Evolutionary conservation across 2,888 invertebrate genomes (phyloP).

Genomic region (Mactromeris polynyma): DNA sequence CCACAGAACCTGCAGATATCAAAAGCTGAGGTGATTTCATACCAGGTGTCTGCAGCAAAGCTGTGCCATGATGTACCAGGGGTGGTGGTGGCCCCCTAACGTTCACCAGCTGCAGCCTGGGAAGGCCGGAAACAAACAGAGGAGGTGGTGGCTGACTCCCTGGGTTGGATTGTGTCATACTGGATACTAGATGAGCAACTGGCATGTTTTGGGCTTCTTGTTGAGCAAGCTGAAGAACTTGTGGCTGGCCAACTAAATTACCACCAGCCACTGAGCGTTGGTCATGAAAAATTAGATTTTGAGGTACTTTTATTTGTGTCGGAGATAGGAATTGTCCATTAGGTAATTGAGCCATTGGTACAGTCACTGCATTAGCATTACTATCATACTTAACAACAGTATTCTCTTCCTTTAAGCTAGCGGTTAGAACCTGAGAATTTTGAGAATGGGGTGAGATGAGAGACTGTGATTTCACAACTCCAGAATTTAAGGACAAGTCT

Average conservation of each 20-base stretch:
- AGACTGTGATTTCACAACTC: slow-evolving; percentile 29
- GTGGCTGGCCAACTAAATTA: slow-evolving; percentile 43
- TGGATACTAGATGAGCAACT: slow-evolving; percentile 17
- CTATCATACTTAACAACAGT: slow-evolving; percentile 60
- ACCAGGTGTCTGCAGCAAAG: not conserved
- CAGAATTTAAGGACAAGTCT: slow-evolving; percentile 44
- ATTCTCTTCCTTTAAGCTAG: slow-evolving; percentile 18
- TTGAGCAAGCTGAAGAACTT: slow-evolving; percentile 37
- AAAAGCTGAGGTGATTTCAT: slow-evolving; percentile 13
- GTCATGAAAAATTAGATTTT: slow-evolving; percentile 58
- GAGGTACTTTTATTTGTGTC: slow-evolving; percentile 46
- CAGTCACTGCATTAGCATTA: slow-evolving; percentile 58
- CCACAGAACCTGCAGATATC: not conserved
- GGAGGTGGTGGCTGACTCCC: slow-evolving; percentile 30
- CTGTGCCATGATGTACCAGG: not conserved
- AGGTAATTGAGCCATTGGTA: slow-evolving; percentile 29
- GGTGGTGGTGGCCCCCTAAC: slow-evolving; percentile 27
- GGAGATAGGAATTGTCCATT: slow-evolving; percentile 38
- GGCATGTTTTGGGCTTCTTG: not conserved
- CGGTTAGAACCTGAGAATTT: slow-evolving; percentile 7
- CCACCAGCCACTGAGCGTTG: slow-evolving; percentile 15
- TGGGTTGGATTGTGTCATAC: slow-evolving; percentile 16
- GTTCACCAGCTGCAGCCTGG: slow-evolving; percentile 14
- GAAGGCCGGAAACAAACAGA: slow-evolving; percentile 23
- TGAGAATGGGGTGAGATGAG: slow-evolving; percentile 11